Evolutionary conservation across 1,140 invertebrate species (phyloP).

Genomic region (Potamilus streckersoni): DNA sequence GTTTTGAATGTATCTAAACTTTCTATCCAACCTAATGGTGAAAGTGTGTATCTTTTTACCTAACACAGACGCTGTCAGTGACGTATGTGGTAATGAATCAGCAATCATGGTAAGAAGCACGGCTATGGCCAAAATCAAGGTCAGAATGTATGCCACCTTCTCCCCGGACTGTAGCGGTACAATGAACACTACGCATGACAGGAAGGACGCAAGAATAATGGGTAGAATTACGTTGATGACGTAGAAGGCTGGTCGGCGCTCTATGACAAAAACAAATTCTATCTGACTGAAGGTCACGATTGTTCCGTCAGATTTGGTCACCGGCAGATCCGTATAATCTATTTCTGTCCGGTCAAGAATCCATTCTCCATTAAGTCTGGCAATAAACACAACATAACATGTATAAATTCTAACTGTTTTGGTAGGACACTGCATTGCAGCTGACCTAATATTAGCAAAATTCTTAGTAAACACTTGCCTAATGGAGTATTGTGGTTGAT

Average conservation of each 20-base stretch:
- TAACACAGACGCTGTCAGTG: constrained; percentile 66
- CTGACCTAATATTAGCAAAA: too few relatives aligned
- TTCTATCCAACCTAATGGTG: too few relatives aligned
- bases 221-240: constrained; percentile 73
- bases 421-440: too few relatives aligned
- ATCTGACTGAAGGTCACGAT: not conserved
- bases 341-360: too few relatives aligned
- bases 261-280: constrained; percentile 2
- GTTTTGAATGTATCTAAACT: too few relatives aligned
- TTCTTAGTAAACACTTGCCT: too few relatives aligned
- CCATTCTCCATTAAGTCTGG: too few relatives aligned
- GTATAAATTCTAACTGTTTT: too few relatives aligned
- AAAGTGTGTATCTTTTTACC: constrained; percentile 28
- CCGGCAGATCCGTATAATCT: too few relatives aligned
- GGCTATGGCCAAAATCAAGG: constrained; percentile 71
- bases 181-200: constrained; percentile 73
- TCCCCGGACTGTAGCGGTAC: constrained; percentile 73
- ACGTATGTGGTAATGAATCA: constrained; percentile 73
- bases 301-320: not conserved
- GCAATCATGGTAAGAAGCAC: constrained; percentile 74
- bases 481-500: too few relatives aligned
- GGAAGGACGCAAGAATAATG: constrained; percentile 71
- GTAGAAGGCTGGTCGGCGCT: constrained; percentile 61
- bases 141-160: constrained; percentile 72
- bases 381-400: too few relatives aligned